phyloP scores from a whole-genome alignment of 2,888 invertebrate genomes.

The Siphlonurus alternatus region DNA sequence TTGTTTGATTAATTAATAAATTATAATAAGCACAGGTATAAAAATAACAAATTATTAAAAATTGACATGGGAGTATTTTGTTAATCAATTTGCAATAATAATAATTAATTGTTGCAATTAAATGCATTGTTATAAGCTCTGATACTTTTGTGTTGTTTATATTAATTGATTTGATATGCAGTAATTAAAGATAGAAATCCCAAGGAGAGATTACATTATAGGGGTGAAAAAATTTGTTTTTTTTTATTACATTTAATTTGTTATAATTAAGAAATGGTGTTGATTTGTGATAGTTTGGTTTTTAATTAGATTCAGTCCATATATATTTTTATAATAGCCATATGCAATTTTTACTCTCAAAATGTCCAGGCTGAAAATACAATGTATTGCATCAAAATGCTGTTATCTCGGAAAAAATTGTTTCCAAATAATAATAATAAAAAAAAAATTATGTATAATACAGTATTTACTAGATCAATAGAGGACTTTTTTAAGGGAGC shows the following conservation, averaged over 20 bases:
- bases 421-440: no score
- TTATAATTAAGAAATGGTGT: not conserved
- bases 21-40: not conserved
- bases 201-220: not conserved
- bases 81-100: not conserved
- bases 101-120: not conserved
- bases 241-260: not conserved
- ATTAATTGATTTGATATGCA: not conserved
- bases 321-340: not conserved
- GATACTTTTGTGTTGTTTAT: not conserved
- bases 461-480: not conserved
- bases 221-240: not conserved
- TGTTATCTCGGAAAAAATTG: no score
- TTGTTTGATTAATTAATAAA: not conserved
- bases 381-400: no score
- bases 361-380: no score
- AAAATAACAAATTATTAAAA: not conserved
- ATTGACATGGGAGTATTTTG: not conserved
- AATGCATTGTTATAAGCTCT: not conserved
- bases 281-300: not conserved
- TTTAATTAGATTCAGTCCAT: not conserved
- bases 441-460: not conserved
- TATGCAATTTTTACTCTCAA: no score
- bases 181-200: no score
- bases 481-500: not conserved